Evolutionary conservation across 1,140 invertebrate genomes (phyloP), one percentile per base, ranked within the genome.

Genomic region (Drosophila murphyi): DNA sequence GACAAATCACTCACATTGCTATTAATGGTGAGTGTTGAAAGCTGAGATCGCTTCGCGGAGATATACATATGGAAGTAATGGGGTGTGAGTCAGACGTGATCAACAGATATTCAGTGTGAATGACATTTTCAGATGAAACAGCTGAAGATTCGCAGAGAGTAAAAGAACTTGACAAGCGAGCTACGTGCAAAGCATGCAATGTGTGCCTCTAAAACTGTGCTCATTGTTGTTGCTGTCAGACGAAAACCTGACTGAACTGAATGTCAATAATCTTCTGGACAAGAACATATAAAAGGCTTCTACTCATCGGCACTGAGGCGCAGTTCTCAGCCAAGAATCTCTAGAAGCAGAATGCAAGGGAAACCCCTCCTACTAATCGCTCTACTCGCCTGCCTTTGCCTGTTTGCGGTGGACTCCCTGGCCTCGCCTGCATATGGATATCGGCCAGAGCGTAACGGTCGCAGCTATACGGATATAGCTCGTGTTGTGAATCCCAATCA

Each of bases 381-480:
- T 20, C 57, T 88, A 6, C 48, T 86, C 60, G 50, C 43, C 28
- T 64, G 81, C 61, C 12, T 62, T 3, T 20, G 68, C 2, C 28
- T 83, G 41, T 28, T 80, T 8, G 8, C 54, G 1, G 2, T 51
- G 8, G 64, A 20, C 20, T 20, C 43, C 0, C n/a, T 35, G 6
- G 41, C 34, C 5, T 67, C 55, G 35, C 76, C 82, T 5, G 69
- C 62, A 0, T 51, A 70, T 12, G 57, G 64, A 54, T 65, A 76
- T 52, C 64, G 65, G 8, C 12, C 54, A 4, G 5, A 65, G 3
- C 83, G 90, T 1, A 55, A 47, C 4, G 87, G 83, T n/a, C 81
- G 90, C 52, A 91, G 83, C 10, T 92, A 91, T 29, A 72, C 76
- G 12, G 90, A 92, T 34, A 92, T 92, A 47, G 90, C 90, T 7